Evolutionary conservation across 2,113 vertebrate species (phyloP).

Genomic region (Hypocryptadius cinnamomeus): DNA sequence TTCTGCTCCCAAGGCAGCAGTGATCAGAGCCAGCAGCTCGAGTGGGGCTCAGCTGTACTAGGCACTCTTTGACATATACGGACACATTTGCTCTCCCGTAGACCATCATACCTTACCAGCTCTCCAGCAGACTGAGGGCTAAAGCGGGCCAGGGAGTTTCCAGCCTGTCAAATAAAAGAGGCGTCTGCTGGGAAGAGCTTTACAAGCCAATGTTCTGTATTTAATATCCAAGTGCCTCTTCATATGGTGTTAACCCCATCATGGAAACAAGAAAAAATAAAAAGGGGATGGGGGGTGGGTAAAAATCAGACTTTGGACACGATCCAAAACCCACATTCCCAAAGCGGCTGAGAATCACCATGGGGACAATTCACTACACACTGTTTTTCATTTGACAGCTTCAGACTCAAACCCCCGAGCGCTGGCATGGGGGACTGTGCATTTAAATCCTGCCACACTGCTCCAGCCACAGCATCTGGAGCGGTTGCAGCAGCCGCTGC

Average conservation of each 20-base stretch:
- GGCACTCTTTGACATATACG: not conserved
- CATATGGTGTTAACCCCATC: not conserved
- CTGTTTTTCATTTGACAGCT: not conserved
- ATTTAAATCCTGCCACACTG: not conserved
- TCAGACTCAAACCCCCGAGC: not conserved
- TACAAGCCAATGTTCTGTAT: not conserved
- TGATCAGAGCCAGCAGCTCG: not conserved
- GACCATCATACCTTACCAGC: not conserved
- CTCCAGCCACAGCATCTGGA: not conserved
- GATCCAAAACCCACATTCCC: not conserved
- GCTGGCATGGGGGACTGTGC: not conserved
- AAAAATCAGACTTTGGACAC: not conserved
- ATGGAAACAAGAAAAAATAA: not conserved
- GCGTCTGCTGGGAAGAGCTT: not conserved
- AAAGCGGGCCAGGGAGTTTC: conserved; percentile 27
- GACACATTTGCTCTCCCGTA: not conserved
- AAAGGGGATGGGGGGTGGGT: not conserved
- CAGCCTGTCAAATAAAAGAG: not conserved
- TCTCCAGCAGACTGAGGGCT: not conserved
- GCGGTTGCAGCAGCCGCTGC: not conserved
- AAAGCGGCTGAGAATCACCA: not conserved
- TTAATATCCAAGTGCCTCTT: not conserved
- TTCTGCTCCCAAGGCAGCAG: not conserved
- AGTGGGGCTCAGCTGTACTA: not conserved
- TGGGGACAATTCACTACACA: not conserved